phyloP scores from a whole-genome alignment of 2,113 vertebrate genomes.

The Cavia aperea region DNA sequence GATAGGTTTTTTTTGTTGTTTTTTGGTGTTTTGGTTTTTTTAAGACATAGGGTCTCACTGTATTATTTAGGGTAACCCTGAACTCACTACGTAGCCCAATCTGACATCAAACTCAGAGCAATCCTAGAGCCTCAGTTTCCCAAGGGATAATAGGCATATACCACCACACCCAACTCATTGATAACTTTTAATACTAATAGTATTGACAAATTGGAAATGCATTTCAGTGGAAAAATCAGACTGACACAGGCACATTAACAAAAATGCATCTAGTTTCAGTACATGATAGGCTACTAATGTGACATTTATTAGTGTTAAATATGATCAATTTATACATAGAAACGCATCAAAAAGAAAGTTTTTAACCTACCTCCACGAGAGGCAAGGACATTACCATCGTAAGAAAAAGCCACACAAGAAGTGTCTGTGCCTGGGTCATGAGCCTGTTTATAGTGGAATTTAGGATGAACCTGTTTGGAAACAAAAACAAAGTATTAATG shows the following conservation, averaged over 20 bases:
- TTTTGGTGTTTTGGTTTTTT: neutral
- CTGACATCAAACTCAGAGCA: neutral
- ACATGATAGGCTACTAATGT: neutral
- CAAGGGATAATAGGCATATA: neutral
- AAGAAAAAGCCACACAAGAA: conserved; percentile 91
- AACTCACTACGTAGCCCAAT: neutral
- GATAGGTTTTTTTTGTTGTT: neutral
- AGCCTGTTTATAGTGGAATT: conserved; percentile 94
- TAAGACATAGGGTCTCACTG: neutral
- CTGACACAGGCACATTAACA: neutral
- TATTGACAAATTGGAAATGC: conserved; percentile 14
- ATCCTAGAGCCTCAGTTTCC: neutral
- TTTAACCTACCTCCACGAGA: conserved; percentile 89
- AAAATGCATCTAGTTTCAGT: conserved; percentile 28
- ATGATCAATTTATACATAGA: conserved; percentile 1
- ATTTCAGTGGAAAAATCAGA: conserved; percentile 9
- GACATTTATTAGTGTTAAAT: conserved; percentile 14
- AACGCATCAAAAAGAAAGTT: conserved; percentile 23
- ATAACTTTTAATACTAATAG: conserved; percentile 10
- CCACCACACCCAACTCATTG: neutral
- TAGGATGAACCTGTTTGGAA: conserved; percentile 89
- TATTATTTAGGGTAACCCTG: neutral
- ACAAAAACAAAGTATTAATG: conserved; percentile 54
- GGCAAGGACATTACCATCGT: conserved; percentile 88
- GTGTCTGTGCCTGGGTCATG: conserved; percentile 88